Base-by-base conservation (phyloP, 2,888 invertebrate genomes). In the Xanthostigma xanthostigma region DNA sequence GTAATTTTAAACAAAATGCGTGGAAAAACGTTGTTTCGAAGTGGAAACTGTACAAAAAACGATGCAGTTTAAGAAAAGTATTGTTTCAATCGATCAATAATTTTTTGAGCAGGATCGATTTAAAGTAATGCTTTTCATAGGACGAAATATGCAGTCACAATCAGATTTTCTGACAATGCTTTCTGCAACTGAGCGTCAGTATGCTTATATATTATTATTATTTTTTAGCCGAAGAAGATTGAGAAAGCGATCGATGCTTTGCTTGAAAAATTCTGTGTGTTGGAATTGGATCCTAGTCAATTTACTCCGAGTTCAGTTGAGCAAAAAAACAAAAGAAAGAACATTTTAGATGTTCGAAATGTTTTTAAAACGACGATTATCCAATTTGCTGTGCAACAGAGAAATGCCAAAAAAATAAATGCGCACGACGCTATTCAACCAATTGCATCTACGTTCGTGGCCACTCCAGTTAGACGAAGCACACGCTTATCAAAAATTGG, bases 281-380 rank as follows among this genome's bases (percentile, higher is more conserved):
- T 78, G 2, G 72, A 76, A 54, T 73, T 77, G 9, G 70, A 67
- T 40, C 70, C 72, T 8, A 35, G 60, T 36, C 62, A 59, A 1
- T 51, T 41, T 49, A 63, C 58, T 27, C 27, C 27, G 9, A 48
- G 12, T 44, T 47, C 41, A 49, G 45, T 11, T 53, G 50, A 33
- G 41, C n/a, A 2, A 53, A 50, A 44, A 55, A 54, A 39, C 56
- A 58, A 33, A 43, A 53, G 48, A 5, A 58, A 53, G 55, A 56
- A 59, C 33, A 50, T 74, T 46, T 60, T 71, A 10, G 74, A 76
- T 46, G 71, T 74, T 0, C 70, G 73, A 53, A 76, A 75, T 52
- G 70, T 75, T 0, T 76, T 77, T 56, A 76, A 75, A 54, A 75
- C 75, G 34, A 72, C 73, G 1, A 70, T 76, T 4, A 76, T 78